Evolutionary conservation across 2,113 vertebrate species (phyloP), one percentile per base, ranked within the genome.

Genomic region (Ageneiosus marmoratus): DNA sequence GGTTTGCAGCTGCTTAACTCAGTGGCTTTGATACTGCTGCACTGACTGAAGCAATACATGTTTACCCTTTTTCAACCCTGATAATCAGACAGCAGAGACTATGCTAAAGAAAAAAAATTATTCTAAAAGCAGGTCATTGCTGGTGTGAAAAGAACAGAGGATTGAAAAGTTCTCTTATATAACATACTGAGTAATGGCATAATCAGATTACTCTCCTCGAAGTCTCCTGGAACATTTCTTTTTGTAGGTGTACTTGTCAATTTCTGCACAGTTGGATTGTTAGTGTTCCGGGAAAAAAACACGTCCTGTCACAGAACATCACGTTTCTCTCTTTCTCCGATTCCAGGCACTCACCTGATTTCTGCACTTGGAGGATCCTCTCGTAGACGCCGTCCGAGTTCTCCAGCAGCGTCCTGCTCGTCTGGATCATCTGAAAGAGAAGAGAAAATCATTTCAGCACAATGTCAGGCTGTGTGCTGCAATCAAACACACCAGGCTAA

Each of bases 351-450:
- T 85, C 82, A 95, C 94, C 94, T 91, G 96, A 91, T 93, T 95
- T 98, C 91, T 99, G 98, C 81, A 96, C 97, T 32, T 97, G 96
- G 0, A 96, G 95, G 48, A 99, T 97, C 86, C 94, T 93, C 69
- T 98, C 97, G 77, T 97, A 97, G 4, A 97, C 93, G 2, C 88
- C 89, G 37, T 99, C 96, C 2, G 92, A 95, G 91, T 91, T 97
- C 91, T 99, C 98, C 24, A 96, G 90, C 75, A 99, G 85, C 0
- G 92, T 93, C 92, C 92, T 96, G 89, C 97, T 96, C 81, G 95
- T 96, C 91, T 97, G 96, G 89, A 99, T 97, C 95, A 99, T 97
- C 98, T 99, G 93, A 13, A 89, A 83, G 89, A 79, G 37, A 80
- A 41, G n/a, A 48, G 34, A 32, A 51, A 63, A 82, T 20, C 11